Evolutionary conservation across 1,140 invertebrate genomes (phyloP).

Genomic region (Dryas iulia): DNA sequence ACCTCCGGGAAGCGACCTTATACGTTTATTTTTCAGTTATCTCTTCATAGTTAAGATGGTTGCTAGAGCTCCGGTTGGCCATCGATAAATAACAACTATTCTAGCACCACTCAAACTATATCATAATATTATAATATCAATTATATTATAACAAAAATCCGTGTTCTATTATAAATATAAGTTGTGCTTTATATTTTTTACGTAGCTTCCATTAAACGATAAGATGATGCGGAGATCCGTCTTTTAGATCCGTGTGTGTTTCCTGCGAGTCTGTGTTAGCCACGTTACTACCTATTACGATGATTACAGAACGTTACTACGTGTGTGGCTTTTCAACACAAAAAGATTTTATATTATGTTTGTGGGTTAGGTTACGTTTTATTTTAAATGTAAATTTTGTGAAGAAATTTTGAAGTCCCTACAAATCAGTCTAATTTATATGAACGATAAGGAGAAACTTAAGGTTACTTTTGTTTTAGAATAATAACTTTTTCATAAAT

Average conservation of each 20-base stretch:
- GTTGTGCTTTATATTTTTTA: constrained; percentile 14
- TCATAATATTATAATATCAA: not conserved
- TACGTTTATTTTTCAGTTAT: too few species aligned
- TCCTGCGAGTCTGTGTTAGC: constrained; percentile 27
- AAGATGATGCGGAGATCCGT: constrained; percentile 47
- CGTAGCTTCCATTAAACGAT: constrained; percentile 11
- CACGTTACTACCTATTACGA: constrained; percentile 17
- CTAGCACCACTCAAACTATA: too few species aligned
- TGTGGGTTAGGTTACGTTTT: not conserved
- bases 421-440: too few species aligned
- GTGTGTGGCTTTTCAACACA: not conserved
- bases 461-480: too few species aligned
- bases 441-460: too few species aligned
- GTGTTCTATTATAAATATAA: not conserved
- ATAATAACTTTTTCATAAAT: too few species aligned
- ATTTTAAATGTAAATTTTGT: not conserved
- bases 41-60: too few species aligned
- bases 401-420: too few species aligned
- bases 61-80: too few species aligned
- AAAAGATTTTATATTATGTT: not conserved
- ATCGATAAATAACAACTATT: too few species aligned
- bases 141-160: not conserved
- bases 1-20: too few species aligned
- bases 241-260: constrained; percentile 42
- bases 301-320: constrained; percentile 14